Evolutionary conservation across 1,140 invertebrate species (phyloP).

Genomic region (Chrysomallon squamiferum): DNA sequence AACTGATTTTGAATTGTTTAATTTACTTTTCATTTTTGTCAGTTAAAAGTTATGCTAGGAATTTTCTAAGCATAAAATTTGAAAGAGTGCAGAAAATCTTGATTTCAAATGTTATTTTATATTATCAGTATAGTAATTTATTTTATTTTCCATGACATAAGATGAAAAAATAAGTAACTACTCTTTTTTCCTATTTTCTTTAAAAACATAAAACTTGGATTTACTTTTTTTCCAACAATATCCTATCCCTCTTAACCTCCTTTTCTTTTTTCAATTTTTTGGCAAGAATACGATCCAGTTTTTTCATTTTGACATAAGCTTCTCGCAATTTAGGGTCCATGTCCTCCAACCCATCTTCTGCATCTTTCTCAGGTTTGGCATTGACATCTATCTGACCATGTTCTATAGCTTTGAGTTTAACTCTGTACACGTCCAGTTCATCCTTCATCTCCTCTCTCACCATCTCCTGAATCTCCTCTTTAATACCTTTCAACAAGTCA

Average conservation of each 20-base stretch:
- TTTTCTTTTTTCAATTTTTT: conserved; percentile 55
- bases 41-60: no score
- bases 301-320: conserved; percentile 59
- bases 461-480: conserved; percentile 54
- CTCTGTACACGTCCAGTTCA: conserved; percentile 48
- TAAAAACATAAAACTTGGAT: background rate
- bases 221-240: conserved; percentile 57
- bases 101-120: no score
- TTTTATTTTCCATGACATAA: no score
- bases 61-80: no score
- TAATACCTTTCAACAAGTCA: conserved; percentile 56
- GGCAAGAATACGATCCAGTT: conserved; percentile 58
- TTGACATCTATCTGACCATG: conserved; percentile 11
- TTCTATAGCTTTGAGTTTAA: conserved; percentile 41
- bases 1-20: no score
- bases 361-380: conserved; percentile 11
- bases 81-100: no score
- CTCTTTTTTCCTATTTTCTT: background rate
- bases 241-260: conserved; percentile 58
- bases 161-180: no score
- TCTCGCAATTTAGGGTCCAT: conserved; percentile 55
- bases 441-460: conserved; percentile 57
- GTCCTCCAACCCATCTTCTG: conserved; percentile 26
- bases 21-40: no score
- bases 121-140: no score